Conservation (phyloP, 2,113 vertebrate species). For the Crotalus tigris region DNA sequence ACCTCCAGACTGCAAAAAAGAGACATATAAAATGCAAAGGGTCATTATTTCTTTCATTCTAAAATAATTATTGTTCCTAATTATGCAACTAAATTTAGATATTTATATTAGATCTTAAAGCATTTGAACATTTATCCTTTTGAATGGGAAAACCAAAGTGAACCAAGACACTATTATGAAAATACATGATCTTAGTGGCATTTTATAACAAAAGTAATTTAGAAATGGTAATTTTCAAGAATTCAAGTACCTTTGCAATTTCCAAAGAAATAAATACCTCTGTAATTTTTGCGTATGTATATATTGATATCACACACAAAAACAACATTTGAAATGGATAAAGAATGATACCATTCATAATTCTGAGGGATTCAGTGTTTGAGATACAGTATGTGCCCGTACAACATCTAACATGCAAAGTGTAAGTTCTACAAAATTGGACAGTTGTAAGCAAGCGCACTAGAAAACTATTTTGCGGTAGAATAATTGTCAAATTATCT, state of each 20-base stretch:
- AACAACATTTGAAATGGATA: background rate
- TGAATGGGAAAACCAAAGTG: conserved; percentile 16
- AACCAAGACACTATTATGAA: background rate
- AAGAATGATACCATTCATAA: background rate
- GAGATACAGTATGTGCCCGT: background rate
- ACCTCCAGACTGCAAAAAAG: conserved; percentile 85
- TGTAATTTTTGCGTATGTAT: background rate
- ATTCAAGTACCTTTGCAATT: conserved; percentile 25
- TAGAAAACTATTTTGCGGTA: background rate
- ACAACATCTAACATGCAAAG: conserved; percentile 22
- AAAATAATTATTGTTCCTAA: background rate
- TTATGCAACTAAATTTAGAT: background rate
- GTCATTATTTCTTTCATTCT: conserved; percentile 21
- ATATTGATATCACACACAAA: conserved; percentile 27
- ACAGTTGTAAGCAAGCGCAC: background rate
- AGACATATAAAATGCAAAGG: conserved; percentile 10
- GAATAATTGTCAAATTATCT: conserved; percentile 12
- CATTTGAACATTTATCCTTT: background rate
- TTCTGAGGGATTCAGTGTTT: background rate
- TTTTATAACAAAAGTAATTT: background rate
- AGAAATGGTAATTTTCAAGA: background rate
- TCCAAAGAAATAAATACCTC: background rate
- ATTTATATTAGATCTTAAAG: background rate
- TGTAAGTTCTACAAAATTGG: conserved; percentile 19
- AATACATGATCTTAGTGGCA: background rate